These are phyloP conservation scores for Micropterix aruncella DNA, from an alignment of 2,888 invertebrate species.

Conservation along the genomic window DNA sequence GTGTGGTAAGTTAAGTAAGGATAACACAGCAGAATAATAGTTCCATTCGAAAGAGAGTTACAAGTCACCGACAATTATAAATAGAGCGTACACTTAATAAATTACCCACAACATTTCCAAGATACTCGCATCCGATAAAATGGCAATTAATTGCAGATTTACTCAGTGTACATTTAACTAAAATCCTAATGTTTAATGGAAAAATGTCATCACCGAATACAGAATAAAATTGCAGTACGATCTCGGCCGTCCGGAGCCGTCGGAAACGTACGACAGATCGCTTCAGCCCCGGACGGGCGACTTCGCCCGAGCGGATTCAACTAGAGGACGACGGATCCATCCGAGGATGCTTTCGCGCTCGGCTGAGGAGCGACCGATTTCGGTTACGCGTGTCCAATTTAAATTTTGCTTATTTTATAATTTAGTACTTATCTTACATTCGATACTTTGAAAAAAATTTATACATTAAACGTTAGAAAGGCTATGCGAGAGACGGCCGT, in stretches of 20 bases:
- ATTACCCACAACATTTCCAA: neutral
- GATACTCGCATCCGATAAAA: too few relatives aligned
- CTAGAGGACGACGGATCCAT: neutral
- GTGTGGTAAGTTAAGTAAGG: conserved; percentile 32
- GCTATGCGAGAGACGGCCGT: conserved; percentile 6
- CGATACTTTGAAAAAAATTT: conserved; percentile 12
- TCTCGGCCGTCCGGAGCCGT: too few relatives aligned
- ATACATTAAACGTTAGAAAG: conserved; percentile 6
- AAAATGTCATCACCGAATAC: neutral
- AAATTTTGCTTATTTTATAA: conserved; percentile 6
- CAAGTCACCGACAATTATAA: conserved; percentile 37
- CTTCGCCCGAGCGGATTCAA: too few relatives aligned
- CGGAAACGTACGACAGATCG: neutral
- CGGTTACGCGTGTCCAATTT: conserved; percentile 3
- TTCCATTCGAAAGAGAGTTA: conserved; percentile 27
- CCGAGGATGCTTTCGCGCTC: too few relatives aligned
- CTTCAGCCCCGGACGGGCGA: too few relatives aligned
- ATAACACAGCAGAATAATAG: conserved; percentile 36
- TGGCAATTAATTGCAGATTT: too few relatives aligned
- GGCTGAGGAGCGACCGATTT: conserved; percentile 4
- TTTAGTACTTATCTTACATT: conserved; percentile 7
- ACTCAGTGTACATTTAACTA: neutral
- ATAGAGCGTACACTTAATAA: conserved; percentile 37
- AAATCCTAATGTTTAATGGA: neutral
- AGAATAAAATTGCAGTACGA: neutral